These are phyloP conservation scores for Cabera pusaria DNA, from an alignment of 2,888 invertebrate genomes.

Conservation along the genomic window DNA sequence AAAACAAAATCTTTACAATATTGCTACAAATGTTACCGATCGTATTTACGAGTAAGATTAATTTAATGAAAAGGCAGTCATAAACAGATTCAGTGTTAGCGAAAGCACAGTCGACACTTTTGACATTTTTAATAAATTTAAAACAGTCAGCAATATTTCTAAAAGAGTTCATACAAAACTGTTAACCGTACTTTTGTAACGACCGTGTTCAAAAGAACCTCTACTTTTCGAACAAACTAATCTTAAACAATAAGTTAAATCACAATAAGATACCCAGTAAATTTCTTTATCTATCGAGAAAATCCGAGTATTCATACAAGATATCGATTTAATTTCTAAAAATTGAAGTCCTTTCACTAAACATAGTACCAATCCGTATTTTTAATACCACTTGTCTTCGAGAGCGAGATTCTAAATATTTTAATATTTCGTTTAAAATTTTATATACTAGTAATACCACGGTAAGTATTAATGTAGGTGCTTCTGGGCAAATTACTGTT, in stretches of 20 bases:
- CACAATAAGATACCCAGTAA: constrained; percentile 66
- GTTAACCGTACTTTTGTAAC: constrained; percentile 26
- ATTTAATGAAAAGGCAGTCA: constrained; percentile 19
- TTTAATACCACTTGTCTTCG: constrained; percentile 73
- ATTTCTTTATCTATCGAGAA: constrained; percentile 67
- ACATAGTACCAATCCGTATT: constrained; percentile 64
- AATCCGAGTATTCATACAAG: constrained; percentile 75
- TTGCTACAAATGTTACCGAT: constrained; percentile 9
- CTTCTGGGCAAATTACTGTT: constrained; percentile 72
- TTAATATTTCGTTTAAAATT: constrained; percentile 50
- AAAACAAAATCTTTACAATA: constrained; percentile 1
- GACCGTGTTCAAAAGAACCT: constrained; percentile 19
- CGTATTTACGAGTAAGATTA: constrained; percentile 27
- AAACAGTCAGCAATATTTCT: constrained; percentile 2
- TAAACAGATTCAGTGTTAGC: constrained; percentile 9
- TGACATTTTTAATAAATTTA: constrained; percentile 18
- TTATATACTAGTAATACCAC: constrained; percentile 81
- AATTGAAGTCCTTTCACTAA: constrained; percentile 71
- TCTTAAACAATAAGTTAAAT: constrained; percentile 45
- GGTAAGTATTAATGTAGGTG: constrained; percentile 71
- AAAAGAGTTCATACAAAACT: constrained; percentile 9
- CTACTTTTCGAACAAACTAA: constrained; percentile 40
- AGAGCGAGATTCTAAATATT: constrained; percentile 80
- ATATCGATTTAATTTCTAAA: constrained; percentile 64
- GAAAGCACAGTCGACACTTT: constrained; percentile 29